Conservation (phyloP, 2,888 invertebrate genomes). For the Eulithis prunata region DNA sequence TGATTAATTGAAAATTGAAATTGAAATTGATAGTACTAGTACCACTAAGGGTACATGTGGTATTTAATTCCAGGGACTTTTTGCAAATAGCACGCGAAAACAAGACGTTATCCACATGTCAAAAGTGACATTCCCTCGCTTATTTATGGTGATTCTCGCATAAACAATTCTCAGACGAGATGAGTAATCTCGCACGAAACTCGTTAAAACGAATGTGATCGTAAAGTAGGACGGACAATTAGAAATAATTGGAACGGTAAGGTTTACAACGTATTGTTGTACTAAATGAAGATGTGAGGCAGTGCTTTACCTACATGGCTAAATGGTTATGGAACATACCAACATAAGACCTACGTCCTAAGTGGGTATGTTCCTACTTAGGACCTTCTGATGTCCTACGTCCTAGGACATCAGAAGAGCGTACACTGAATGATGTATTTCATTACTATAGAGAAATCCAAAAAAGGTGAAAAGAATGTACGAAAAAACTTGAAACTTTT, state of each 20-base stretch:
- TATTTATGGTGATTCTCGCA: slow-evolving; percentile 45
- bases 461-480: background rate
- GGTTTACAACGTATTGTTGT: slow-evolving; percentile 64
- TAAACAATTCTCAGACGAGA: slow-evolving; percentile 40
- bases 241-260: slow-evolving; percentile 58
- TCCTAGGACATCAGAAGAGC: no score
- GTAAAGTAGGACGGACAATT: slow-evolving; percentile 58
- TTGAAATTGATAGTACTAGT: slow-evolving; percentile 4
- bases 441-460: no score
- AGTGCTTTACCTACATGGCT: background rate
- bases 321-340: background rate
- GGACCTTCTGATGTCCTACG: background rate
- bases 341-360: background rate
- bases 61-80: slow-evolving; percentile 23
- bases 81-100: slow-evolving; percentile 27
- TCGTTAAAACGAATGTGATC: slow-evolving; percentile 39
- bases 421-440: no score
- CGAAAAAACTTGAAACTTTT: no score
- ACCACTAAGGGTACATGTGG: background rate
- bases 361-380: background rate
- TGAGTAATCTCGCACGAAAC: slow-evolving; percentile 40
- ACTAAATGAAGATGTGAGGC: slow-evolving; percentile 57
- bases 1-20: no score
- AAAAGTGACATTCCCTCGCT: slow-evolving; percentile 32
- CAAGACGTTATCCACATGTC: slow-evolving; percentile 34